Evolutionary conservation across 2,888 invertebrate genomes (phyloP).

Genomic region (Aromia moschata): DNA sequence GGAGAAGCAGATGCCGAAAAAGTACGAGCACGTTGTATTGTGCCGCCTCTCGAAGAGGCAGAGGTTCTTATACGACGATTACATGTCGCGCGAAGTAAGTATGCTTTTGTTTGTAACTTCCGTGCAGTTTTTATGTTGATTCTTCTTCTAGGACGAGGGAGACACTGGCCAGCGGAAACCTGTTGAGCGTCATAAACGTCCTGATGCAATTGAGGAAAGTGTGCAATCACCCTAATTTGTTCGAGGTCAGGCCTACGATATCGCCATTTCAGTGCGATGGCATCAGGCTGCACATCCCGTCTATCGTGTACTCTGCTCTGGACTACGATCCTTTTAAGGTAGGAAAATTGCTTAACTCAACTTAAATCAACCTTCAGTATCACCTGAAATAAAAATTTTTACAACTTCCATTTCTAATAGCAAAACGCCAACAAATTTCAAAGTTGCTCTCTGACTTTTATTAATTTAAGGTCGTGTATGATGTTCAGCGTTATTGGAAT

Average conservation of each 20-base stretch:
- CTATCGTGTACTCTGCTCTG: conserved; percentile 74
- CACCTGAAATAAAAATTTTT: no score
- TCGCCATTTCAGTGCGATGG: conserved; percentile 93
- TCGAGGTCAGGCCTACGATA: conserved; percentile 93
- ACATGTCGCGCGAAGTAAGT: conserved; percentile 95
- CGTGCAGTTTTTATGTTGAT: no score
- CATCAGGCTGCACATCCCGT: conserved; percentile 76
- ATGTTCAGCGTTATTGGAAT: no score
- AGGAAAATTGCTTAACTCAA: conserved; percentile 29
- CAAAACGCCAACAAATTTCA: no score
- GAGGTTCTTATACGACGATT: conserved; percentile 97
- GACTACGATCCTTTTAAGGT: conserved; percentile 81
- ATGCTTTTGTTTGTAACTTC: conserved; percentile 18
- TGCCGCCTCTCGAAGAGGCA: conserved; percentile 96
- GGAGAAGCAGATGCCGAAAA: conserved; percentile 96
- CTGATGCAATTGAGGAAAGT: conserved; percentile 97
- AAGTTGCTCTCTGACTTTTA: no score
- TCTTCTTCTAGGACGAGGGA: conserved; percentile 91
- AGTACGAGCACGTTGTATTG: conserved; percentile 94
- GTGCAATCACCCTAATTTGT: conserved; percentile 98
- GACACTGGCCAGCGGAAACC: conserved; percentile 91
- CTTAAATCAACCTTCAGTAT: no score
- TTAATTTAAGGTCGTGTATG: no score
- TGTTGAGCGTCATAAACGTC: conserved; percentile 94
- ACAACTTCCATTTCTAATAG: no score